Percentiles rank a stretch among this genome's conserved stretches.
phyloP scores from a whole-genome alignment of 2,797 vertebrate species.

The Phrynocephalus forsythii region DNA sequence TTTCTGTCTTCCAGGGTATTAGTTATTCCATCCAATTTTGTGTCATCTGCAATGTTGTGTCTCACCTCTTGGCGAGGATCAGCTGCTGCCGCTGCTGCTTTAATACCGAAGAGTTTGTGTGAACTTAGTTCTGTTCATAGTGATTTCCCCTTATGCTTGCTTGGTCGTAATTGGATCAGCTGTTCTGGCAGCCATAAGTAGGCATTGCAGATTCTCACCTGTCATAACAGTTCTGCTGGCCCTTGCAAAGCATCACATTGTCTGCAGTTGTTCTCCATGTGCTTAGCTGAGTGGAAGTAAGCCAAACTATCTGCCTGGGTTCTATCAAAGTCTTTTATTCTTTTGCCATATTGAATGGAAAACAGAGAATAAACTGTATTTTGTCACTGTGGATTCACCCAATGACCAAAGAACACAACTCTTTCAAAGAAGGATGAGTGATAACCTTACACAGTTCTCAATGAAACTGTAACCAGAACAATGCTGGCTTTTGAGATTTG shows the following conservation, averaged over 20 bases:
- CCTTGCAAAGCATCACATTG: neutral
- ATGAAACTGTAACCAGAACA: slow-evolving; percentile 32
- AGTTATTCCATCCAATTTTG: too few species aligned
- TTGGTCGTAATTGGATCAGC: neutral
- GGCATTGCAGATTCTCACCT: slow-evolving; percentile 9
- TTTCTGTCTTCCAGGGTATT: too few species aligned
- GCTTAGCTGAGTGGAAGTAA: neutral
- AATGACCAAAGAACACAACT: slow-evolving; percentile 21
- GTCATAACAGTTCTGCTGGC: slow-evolving; percentile 6
- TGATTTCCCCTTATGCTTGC: neutral
- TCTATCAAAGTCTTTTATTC: slow-evolving; percentile 16
- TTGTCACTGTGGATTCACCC: slow-evolving; percentile 28
- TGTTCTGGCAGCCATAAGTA: too few species aligned
- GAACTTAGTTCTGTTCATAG: too few species aligned
- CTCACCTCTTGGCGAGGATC: too few species aligned
- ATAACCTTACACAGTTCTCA: slow-evolving; percentile 47
- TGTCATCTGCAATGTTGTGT: too few species aligned
- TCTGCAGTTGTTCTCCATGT: neutral
- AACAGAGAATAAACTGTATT: slow-evolving; percentile 19
- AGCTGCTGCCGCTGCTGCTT: neutral
- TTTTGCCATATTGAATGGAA: slow-evolving; percentile 35
- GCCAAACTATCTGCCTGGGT: slow-evolving; percentile 10
- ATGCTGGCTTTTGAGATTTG: slow-evolving; percentile 30
- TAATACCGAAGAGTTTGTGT: neutral
- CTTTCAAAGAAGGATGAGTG: slow-evolving; percentile 10